Base-by-base conservation (phyloP, 1,140 invertebrate species). In the Drosophila ironensis region DNA sequence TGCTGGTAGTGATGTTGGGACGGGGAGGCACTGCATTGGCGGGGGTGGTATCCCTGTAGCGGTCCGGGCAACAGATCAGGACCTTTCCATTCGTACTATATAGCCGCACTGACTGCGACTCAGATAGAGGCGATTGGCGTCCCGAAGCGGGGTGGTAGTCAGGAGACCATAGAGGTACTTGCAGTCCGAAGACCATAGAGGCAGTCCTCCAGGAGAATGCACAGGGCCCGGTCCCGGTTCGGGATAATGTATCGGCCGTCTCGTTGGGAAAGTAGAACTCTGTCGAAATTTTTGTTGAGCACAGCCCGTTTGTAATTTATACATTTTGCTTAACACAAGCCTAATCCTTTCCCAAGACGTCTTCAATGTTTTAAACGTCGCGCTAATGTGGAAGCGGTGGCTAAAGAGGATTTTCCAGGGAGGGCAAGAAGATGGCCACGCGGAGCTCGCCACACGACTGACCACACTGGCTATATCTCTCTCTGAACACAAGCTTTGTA, bases 21-120 rank as follows among this genome's bases (percentile, higher is more conserved):
- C 27, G 48, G 1, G 72, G 35, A 6, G 61, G 40, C 7, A 24
- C 37, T 1, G 61, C 38, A 5, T 76, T 56, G 0, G 28, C 50
- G 2, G 80, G 61, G 5, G 56, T 38, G 5, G 33, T 61, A 12
- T 88, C 66, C n/a, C 84, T 50, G 28, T 86, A 89, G 35, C 80
- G 80, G 72, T 89, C 88, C 9, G 87, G 88, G 38, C 88, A 89
- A 19, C 88, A 89, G n/a, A 89, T 88, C 54, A 57, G 22, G 12
- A 90, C 88, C 45, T 77, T 87, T 3, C 81, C 84, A 46, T 89
- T 88, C 4, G 68, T 56, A n/a, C n/a, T n/a, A n/a, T n/a, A 25
- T 89, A 90, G 28, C 88, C 88, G 61, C 88, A 90, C 40, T 90
- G 88, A 44, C 88, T 90, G 7, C 86, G 80, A 40, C 86, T 88